Evolutionary conservation across 2,113 vertebrate species (phyloP).

Genomic region (Myxocyprinus asiaticus): DNA sequence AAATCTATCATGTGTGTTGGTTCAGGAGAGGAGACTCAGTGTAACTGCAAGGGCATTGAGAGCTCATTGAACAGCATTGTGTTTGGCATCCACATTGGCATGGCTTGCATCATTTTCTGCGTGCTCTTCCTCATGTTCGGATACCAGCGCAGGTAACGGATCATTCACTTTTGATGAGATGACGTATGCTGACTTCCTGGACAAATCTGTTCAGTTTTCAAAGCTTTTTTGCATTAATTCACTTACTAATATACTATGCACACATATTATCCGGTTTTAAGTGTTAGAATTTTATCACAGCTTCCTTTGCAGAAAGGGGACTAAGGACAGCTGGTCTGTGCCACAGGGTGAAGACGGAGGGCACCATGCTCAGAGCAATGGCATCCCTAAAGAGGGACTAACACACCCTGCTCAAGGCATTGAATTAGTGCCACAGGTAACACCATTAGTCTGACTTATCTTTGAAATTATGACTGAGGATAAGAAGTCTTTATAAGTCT

Average conservation of each 20-base stretch:
- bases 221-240: too few species aligned
- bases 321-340: conserved; percentile 71
- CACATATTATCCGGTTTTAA: background rate
- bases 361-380: conserved; percentile 38
- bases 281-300: conserved; percentile 50
- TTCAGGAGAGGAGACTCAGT: conserved; percentile 59
- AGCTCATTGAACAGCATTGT: conserved; percentile 70
- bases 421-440: conserved; percentile 69
- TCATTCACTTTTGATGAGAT: background rate
- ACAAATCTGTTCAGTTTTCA: background rate
- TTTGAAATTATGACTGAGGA: background rate
- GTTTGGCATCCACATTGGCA: conserved; percentile 76
- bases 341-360: conserved; percentile 57
- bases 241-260: background rate
- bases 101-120: conserved; percentile 79
- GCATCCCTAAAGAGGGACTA: conserved; percentile 54
- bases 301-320: conserved; percentile 71
- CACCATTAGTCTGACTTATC: background rate
- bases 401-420: conserved; percentile 37
- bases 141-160: conserved; percentile 74
- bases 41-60: conserved; percentile 70
- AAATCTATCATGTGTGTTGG: background rate
- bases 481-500: background rate
- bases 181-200: background rate
- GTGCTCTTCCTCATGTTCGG: conserved; percentile 79